A percentile compares a stretch with the other conserved stretches of the same genome.
These are phyloP conservation scores for Adelosebastes latens DNA, from an alignment of 2,797 vertebrate genomes.

Conservation along the genomic window DNA sequence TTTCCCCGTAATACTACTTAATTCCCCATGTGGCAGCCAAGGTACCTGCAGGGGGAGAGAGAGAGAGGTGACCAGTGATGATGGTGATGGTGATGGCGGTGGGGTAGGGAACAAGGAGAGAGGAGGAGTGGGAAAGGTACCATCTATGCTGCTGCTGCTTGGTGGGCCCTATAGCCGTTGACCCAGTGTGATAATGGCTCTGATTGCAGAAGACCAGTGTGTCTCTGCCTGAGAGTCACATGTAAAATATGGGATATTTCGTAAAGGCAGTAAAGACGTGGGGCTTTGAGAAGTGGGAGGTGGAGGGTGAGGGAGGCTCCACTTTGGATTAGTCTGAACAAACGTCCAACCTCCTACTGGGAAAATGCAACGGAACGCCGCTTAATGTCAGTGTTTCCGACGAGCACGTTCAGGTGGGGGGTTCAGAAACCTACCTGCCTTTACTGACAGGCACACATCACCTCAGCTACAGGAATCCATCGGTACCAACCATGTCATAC, in stretches of 20 bases:
- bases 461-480: neutral
- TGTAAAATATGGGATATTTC: constrained; percentile 96
- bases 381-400: constrained; percentile 19
- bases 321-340: constrained; percentile 72
- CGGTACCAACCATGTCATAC: too few species aligned
- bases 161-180: constrained; percentile 84
- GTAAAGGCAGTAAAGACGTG: constrained; percentile 88
- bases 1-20: constrained; percentile 96
- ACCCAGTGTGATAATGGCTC: constrained; percentile 92
- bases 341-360: constrained; percentile 15
- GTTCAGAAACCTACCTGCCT: neutral
- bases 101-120: neutral
- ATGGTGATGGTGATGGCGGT: neutral
- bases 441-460: constrained; percentile 2
- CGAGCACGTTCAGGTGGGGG: neutral
- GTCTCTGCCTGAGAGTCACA: constrained; percentile 86
- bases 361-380: constrained; percentile 25
- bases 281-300: constrained; percentile 79
- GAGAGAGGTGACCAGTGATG: constrained; percentile 8
- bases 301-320: constrained; percentile 59
- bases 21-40: constrained; percentile 92
- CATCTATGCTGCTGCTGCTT: constrained; percentile 82
- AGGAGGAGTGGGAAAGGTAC: constrained; percentile 21
- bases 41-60: constrained; percentile 81
- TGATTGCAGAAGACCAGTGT: constrained; percentile 92